Base-by-base conservation (phyloP, 2,113 vertebrate species). In the Dryoscopus gambensis region DNA sequence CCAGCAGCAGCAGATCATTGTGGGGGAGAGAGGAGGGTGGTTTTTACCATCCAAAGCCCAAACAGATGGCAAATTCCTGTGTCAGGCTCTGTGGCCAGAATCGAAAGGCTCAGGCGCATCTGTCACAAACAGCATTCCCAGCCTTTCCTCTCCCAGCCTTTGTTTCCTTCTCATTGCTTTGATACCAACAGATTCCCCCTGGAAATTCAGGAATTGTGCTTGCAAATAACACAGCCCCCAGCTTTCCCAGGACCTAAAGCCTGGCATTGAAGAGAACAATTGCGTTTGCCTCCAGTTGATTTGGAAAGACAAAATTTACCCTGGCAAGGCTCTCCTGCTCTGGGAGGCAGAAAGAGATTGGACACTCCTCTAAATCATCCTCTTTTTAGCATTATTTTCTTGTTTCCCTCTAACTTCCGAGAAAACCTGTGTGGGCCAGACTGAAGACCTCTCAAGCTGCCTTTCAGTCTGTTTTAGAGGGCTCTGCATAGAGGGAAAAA, bases 51-150 rank as follows among this genome's bases (percentile, higher is more conserved):
- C 70, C 56, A 83, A 94, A 95, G 70, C 64, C 84, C 69, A 77
- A 92, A 78, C 93, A 97, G 90, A 93, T 90, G 82, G 94, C 16
- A 89, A 94, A 96, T 93, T 96, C 67, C 86, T 92, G 31, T 64
- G 35, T 86, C 50, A 65, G 77, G 57, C 85, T 95, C 74, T 87
- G 79, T 57, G 69, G 84, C 76, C 91, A 89, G 82, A 80, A 92
- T 75, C 3, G 46, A 64, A 91, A 95, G 79, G 70, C 79, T 96
- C 77, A 44, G 87, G 44, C 4, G 0, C 70, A 92, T 95, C 80
- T 93, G 91, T 89, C 96, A 87, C 87, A 75, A 93, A 15, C 55
- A 65, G 33, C 65, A 77, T 92, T 88, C 94, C 84, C 69, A 52
- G 68, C 8, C 73, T 86, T 74, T 89, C 42, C 90, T 69, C 70